Evolutionary conservation across 2,888 invertebrate genomes (phyloP), one percentile per base, ranked within the genome.

Genomic region (Catocala nupta): DNA sequence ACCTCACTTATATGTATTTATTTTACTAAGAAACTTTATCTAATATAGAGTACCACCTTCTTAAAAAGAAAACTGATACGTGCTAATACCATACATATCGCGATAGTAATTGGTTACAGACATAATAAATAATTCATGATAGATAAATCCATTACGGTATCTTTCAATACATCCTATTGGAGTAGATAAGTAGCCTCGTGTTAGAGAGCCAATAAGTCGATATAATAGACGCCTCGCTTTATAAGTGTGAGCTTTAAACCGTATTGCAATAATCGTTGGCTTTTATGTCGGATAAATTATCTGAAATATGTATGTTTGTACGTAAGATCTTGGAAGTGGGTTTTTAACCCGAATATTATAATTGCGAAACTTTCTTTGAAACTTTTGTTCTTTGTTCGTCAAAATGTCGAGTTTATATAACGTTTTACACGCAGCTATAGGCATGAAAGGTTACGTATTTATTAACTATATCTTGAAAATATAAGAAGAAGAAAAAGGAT

Each of bases 91-190:
- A 56, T 50, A 52, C 44, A 33, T 54, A 70, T 63, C 48, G 54
- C 13, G 34, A n/a, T 51, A 48, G 50, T 59, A 54, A 70, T 73
- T 68, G 65, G 65, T 63, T 61, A 57, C 51, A 12, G 10, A 57
- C 47, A 55, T 63, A 63, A 63, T 71, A 68, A 64, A 63, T 71
- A 68, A 63, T 51, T 55, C 25, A 50, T 56, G 50, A 60, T 55
- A 63, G 55, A 45, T 73, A 25, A 55, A 60, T 65, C 62, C 55
- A 65, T 59, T 59, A 63, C 34, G 45, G 12, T 16, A 49, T 25
- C 55, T 66, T 62, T 75, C 63, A 63, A 65, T 64, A 48, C 34
- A 33, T 59, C 44, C n/a, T 57, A 63, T 68, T 68, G 44, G 39
- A 59, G 52, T 44, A 52, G 52, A 61, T 63, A 45, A 59, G 53